Evolutionary conservation across 2,888 invertebrate species (phyloP), one percentile per base, ranked within the genome.

Genomic region (Phalera bucephala): DNA sequence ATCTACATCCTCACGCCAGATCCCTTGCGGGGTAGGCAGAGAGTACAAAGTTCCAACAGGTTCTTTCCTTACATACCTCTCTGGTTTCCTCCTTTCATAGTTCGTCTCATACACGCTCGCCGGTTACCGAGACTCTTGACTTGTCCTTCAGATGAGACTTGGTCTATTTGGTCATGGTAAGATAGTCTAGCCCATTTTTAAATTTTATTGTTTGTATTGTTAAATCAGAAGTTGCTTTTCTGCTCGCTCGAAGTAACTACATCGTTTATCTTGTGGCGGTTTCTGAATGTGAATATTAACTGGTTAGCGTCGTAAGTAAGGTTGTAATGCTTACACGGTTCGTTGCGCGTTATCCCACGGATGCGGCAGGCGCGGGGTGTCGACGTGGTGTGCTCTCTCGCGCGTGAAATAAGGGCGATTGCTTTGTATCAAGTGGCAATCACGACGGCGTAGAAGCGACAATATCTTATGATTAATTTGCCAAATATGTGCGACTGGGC

Each of bases 261-360:
- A 36, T 27, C 32, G n/a, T 47, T 44, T 31, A 37, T 38, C 37
- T 45, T 30, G 25, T 20, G 26, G 15, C 41, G 35, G 52, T 43
- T 47, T 58, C 50, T 49, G 36, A 43, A 41, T 28, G 42, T 39
- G 8, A 25, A 58, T 61, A 68, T 72, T 64, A 65, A 53, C 55
- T 46, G 44, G 44, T 54, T 64, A 63, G 52, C 51, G 54, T 67
- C 52, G 62, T 70, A 65, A 64, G 64, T 64, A 63, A 65, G 64
- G 64, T 63, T 66, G 66, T 72, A 69, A 78, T 71, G 65, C 56
- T 64, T 68, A 74, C 52, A 72, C 66, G 69, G 61, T 60, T 74
- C 70, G 80, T 71, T 72, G 64, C 44, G 48, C 53, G 57, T 66
- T 67, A 67, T 68, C 59, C 51, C 56, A 51, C 52, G 45, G 47